Conservation (phyloP, 2,888 invertebrate genomes). For the Apamea sordens region DNA sequence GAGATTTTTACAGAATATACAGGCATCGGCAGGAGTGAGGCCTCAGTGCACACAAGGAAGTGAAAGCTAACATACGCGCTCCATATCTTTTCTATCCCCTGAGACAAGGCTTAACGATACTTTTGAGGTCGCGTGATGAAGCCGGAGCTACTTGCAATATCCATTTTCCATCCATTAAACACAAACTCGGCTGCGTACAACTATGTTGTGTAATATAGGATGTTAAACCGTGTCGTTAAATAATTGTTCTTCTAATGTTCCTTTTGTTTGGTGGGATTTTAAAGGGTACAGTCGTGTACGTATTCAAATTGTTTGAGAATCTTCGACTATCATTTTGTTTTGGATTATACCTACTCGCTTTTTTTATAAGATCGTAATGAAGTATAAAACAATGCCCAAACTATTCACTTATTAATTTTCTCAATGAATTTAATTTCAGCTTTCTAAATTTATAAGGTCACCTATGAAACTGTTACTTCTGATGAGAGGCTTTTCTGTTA, state of each 20-base stretch:
- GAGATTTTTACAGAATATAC: background rate
- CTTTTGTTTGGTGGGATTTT: conserved; percentile 6
- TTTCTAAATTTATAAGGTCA: background rate
- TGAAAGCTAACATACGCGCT: conserved; percentile 8
- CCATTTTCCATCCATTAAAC: conserved; percentile 69
- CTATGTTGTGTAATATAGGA: conserved; percentile 57
- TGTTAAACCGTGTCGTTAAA: conserved; percentile 36
- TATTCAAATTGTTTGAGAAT: background rate
- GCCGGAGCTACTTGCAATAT: conserved; percentile 59
- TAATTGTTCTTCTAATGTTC: conserved; percentile 47
- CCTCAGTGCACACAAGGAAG: background rate
- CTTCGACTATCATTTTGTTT: background rate
- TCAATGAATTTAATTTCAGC: background rate
- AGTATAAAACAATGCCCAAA: background rate
- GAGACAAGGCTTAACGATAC: conserved; percentile 56
- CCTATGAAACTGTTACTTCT: background rate
- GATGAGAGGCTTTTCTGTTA: background rate
- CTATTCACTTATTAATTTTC: background rate
- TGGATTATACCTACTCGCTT: background rate
- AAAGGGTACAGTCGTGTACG: background rate
- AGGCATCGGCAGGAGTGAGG: background rate
- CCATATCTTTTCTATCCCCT: conserved; percentile 21
- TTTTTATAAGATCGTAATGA: background rate
- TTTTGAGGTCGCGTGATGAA: conserved; percentile 65
- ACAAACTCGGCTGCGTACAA: conserved; percentile 58